Evolutionary conservation across 2,888 invertebrate genomes (phyloP).

Genomic region (Corythucha ciliata): DNA sequence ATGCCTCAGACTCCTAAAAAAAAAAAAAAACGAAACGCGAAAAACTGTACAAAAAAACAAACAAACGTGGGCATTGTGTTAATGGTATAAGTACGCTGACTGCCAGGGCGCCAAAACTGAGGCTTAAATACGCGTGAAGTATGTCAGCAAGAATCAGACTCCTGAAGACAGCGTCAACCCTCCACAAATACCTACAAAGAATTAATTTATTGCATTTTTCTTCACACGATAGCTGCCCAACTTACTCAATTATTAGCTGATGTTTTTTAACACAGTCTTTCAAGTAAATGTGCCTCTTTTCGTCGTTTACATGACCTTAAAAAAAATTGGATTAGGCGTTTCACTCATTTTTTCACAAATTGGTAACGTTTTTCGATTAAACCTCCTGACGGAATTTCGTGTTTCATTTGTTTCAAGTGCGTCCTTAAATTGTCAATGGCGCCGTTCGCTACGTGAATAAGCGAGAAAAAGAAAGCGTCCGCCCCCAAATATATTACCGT

Average conservation of each 20-base stretch:
- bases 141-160: constrained; percentile 26
- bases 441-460: not conserved
- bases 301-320: too few species aligned
- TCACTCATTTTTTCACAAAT: constrained; percentile 11
- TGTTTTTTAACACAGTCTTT: too few species aligned
- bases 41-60: not conserved
- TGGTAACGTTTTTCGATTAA: not conserved
- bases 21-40: constrained; percentile 1
- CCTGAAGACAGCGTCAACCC: constrained; percentile 22
- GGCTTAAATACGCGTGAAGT: constrained; percentile 25
- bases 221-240: too few species aligned
- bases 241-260: too few species aligned
- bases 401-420: constrained; percentile 1
- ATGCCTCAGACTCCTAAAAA: constrained; percentile 29
- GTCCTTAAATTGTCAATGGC: constrained; percentile 3
- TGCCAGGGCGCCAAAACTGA: constrained; percentile 24
- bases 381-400: too few species aligned
- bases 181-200: constrained; percentile 22
- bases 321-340: too few species aligned
- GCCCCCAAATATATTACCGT: not conserved
- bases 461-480: not conserved
- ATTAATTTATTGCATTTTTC: too few species aligned
- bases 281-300: too few species aligned
- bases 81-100: constrained; percentile 23
- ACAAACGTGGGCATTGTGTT: too few species aligned